phyloP scores from a whole-genome alignment of 2,888 invertebrate genomes.

The Athalia cordata region DNA sequence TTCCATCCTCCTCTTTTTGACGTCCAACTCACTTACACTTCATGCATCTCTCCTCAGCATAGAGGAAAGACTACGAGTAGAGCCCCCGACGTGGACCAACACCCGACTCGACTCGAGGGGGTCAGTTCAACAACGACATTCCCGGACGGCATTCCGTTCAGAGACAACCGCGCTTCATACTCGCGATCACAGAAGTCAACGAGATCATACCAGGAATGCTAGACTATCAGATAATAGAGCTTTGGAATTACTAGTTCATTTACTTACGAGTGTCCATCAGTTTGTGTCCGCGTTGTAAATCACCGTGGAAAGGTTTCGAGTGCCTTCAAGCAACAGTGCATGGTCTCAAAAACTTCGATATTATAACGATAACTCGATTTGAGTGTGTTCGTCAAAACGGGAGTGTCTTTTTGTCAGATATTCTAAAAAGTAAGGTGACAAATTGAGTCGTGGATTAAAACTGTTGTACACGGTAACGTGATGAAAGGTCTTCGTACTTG shows the following conservation, averaged over 20 bases:
- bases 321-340: no score
- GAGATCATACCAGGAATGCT: background rate
- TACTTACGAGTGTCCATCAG: background rate
- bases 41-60: background rate
- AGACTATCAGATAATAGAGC: background rate
- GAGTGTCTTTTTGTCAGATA: no score
- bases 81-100: constrained; percentile 38
- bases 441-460: no score
- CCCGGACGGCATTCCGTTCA: constrained; percentile 38
- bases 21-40: constrained; percentile 11
- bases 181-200: constrained; percentile 11
- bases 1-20: constrained; percentile 4
- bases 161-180: constrained; percentile 26
- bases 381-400: no score
- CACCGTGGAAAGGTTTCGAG: no score
- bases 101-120: constrained; percentile 25
- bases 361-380: no score
- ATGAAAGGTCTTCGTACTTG: no score
- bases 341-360: no score
- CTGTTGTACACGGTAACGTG: no score
- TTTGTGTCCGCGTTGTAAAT: background rate
- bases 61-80: constrained; percentile 8
- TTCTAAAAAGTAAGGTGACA: no score
- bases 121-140: constrained; percentile 39
- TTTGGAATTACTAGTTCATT: background rate